Conservation (phyloP, 2,888 invertebrate genomes). For the Formica aserva region DNA sequence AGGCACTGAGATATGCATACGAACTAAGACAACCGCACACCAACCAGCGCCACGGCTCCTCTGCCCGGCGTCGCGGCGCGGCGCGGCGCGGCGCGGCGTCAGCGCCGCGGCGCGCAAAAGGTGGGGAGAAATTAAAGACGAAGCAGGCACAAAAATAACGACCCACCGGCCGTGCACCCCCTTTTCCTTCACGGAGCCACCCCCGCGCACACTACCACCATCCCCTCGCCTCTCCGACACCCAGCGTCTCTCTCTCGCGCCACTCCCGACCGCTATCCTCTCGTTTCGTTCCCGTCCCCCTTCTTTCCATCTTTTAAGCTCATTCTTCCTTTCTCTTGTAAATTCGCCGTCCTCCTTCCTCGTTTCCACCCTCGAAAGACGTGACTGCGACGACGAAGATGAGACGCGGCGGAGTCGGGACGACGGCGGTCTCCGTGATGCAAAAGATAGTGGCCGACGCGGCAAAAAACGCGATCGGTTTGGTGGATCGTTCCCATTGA, state of each 20-base stretch:
- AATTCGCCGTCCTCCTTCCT: slow-evolving; percentile 63
- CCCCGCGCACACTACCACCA: slow-evolving; percentile 32
- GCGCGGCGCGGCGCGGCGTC: slow-evolving; percentile 64
- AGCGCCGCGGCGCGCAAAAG: slow-evolving; percentile 75
- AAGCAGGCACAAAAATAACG: slow-evolving; percentile 86
- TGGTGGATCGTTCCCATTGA: slow-evolving; percentile 75
- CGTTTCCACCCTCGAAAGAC: slow-evolving; percentile 67
- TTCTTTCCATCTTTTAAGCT: slow-evolving; percentile 61
- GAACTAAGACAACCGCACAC: slow-evolving; percentile 85
- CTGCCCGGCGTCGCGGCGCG: slow-evolving; percentile 73
- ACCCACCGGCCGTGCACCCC: slow-evolving; percentile 76
- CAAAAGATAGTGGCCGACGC: slow-evolving; percentile 67
- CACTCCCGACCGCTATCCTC: slow-evolving; percentile 67
- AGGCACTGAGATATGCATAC: slow-evolving; percentile 86
- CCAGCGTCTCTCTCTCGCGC: slow-evolving; percentile 60
- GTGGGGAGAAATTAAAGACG: slow-evolving; percentile 85
- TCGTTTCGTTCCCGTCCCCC: slow-evolving; percentile 55
- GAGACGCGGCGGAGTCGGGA: slow-evolving; percentile 65
- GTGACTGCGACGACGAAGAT: slow-evolving; percentile 76
- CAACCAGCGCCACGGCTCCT: slow-evolving; percentile 70
- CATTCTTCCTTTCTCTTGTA: slow-evolving; percentile 68
- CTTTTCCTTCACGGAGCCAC: slow-evolving; percentile 55
- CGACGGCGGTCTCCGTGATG: slow-evolving; percentile 53
- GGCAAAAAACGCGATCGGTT: slow-evolving; percentile 71
- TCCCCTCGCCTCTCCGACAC: slow-evolving; percentile 36